Evolutionary conservation across 2,888 invertebrate genomes (phyloP).

Genomic region (Trichogramma evanescens): DNA sequence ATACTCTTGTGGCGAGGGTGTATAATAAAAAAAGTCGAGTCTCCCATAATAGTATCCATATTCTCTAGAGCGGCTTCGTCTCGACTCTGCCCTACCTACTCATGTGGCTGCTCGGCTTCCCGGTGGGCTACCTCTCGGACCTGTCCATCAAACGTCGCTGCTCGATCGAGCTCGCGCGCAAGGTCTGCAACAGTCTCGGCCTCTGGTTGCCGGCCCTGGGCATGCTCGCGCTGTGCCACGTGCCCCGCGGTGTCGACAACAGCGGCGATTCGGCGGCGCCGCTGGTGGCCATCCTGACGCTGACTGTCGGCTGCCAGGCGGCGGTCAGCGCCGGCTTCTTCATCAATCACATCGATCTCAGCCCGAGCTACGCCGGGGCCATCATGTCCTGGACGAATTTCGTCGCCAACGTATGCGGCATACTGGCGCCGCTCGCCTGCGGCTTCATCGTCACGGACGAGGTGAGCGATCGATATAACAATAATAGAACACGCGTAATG

Average conservation of each 20-base stretch:
- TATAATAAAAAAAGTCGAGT: neutral
- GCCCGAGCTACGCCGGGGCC: conserved; percentile 50
- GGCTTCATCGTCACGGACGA: conserved; percentile 37
- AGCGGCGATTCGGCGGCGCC: conserved; percentile 12
- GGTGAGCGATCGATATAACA: conserved; percentile 24
- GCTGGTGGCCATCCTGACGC: conserved; percentile 27
- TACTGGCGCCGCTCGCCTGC: conserved; percentile 45
- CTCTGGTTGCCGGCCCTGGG: conserved; percentile 49
- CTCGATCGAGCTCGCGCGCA: conserved; percentile 30
- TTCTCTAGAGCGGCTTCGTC: conserved; percentile 46
- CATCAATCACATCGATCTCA: conserved; percentile 50
- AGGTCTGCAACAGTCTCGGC: conserved; percentile 51
- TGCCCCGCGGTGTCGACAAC: neutral
- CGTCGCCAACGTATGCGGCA: conserved; percentile 44
- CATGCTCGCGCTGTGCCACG: conserved; percentile 39
- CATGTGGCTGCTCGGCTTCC: conserved; percentile 51
- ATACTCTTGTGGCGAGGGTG: neutral
- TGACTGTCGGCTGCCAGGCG: conserved; percentile 39
- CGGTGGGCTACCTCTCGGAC: conserved; percentile 51
- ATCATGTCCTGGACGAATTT: conserved; percentile 49
- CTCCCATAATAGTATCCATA: neutral
- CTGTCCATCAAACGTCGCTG: conserved; percentile 35
- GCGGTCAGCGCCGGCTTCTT: conserved; percentile 41
- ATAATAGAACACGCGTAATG: too few species aligned
- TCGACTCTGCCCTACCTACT: conserved; percentile 53